Conservation (phyloP, 2,888 invertebrate genomes). For the Brachynemurus nebulosus region DNA sequence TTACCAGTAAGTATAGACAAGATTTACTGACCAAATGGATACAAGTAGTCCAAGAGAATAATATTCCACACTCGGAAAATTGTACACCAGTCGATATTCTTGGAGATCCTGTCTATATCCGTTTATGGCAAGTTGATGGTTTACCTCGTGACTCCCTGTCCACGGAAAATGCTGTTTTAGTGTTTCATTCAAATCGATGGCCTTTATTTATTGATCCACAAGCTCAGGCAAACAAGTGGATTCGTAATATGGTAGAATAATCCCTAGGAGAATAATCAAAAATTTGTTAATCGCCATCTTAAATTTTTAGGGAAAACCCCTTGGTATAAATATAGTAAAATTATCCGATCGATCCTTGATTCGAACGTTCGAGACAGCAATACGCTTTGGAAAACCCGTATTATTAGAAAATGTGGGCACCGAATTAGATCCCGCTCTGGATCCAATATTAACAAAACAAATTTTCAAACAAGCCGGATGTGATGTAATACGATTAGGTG, state of each 20-base stretch:
- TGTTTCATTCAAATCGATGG: constrained; percentile 70
- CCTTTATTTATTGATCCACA: constrained; percentile 88
- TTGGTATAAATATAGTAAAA: constrained; percentile 54
- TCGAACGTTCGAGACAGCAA: constrained; percentile 50
- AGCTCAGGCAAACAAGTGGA: constrained; percentile 86
- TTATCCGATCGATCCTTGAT: constrained; percentile 58
- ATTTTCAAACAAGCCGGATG: constrained; percentile 67
- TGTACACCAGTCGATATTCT: constrained; percentile 53
- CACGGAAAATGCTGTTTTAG: constrained; percentile 78
- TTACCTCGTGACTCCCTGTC: constrained; percentile 74
- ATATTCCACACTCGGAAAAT: constrained; percentile 51
- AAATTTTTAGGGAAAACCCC: constrained; percentile 45
- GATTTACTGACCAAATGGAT: constrained; percentile 44
- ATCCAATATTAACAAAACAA: constrained; percentile 66
- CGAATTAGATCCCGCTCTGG: constrained; percentile 74
- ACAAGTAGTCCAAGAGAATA: constrained; percentile 32
- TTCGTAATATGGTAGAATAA: constrained; percentile 64
- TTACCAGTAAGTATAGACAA: constrained; percentile 49
- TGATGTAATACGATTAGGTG: constrained; percentile 68
- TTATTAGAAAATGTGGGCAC: constrained; percentile 75
- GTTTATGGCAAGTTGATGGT: constrained; percentile 75
- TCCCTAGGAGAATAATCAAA: constrained; percentile 26
- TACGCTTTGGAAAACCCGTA: constrained; percentile 59
- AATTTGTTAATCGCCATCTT: constrained; percentile 4
- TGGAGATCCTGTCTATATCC: constrained; percentile 61